Base-by-base conservation (phyloP, 2,797 vertebrate genomes). In the Antennarius maculatus region DNA sequence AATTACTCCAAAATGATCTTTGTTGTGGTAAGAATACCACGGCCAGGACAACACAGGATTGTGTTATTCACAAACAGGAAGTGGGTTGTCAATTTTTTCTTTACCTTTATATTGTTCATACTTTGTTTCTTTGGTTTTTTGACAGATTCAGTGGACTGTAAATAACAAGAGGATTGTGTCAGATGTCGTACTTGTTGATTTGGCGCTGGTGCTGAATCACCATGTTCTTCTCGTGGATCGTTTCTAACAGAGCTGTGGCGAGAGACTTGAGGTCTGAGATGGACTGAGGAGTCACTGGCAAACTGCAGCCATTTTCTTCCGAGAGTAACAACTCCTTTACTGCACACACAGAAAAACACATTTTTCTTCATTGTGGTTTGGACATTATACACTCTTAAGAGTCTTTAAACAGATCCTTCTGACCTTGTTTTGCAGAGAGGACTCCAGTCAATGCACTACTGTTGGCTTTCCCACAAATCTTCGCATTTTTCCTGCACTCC, bases 161-260 rank as follows among this genome's bases (percentile, higher is more conserved):
- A 23, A 23, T 23, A 23, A 23, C 23, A 23, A 23, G 23, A 23
- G 23, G 23, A 23, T 23, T 23, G 23, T 23, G 23, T 23, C 23
- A 23, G 23, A 23, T 23, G 23, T 23, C 97, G 94, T 89, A 98
- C 98, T 95, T 97, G 94, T 97, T 99, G 66, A 96, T 98, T 90
- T 99, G 96, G 18, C 97, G 93, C 87, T 99, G 98, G 89, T 99
- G 98, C 88, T 99, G 97, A 86, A 99, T 95, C 83, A 99, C 94
- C 92, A 99, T 95, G 85, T 98, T 99, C 88, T 99, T 99, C 87
- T 99, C 98, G 1, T 99, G 97, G 83, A 99, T 97, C 4, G 97
- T 98, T 91, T 99, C 98, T 85, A 99, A 86, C 76, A 99, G 93
- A 41, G 98, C 97, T 0, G 96, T 97, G 51, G 98, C 97, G 87